phyloP scores from a whole-genome alignment of 2,113 vertebrate species.

The Prionailurus bengalensis region DNA sequence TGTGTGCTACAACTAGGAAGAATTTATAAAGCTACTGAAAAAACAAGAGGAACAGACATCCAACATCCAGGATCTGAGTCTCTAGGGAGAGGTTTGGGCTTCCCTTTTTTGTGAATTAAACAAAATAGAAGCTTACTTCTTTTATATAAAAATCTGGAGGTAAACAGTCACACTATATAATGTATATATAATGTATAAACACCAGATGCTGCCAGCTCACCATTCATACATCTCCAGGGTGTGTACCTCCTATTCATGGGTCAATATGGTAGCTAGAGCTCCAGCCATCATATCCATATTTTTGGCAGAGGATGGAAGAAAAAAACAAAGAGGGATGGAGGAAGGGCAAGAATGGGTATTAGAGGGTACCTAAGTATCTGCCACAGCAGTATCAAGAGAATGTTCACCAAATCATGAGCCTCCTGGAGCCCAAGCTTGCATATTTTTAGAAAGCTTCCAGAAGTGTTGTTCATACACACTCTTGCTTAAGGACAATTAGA shows the following conservation, averaged over 20 bases:
- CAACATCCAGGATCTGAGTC: neutral
- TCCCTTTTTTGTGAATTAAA: conserved; percentile 20
- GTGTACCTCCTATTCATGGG: neutral
- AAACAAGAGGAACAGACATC: neutral
- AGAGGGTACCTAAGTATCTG: neutral
- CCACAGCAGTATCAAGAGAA: neutral
- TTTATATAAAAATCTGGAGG: neutral
- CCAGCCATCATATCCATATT: neutral
- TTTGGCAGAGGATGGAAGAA: neutral
- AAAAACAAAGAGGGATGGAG: neutral
- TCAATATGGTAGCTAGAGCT: neutral
- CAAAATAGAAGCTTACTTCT: neutral
- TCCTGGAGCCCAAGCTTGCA: neutral
- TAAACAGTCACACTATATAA: neutral
- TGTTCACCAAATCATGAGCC: neutral
- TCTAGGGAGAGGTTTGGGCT: neutral
- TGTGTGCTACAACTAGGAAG: neutral
- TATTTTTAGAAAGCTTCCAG: conserved; percentile 18
- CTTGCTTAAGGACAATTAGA: neutral
- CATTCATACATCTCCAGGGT: neutral
- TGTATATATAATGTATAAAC: neutral
- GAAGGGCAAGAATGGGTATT: neutral
- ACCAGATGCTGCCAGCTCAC: neutral
- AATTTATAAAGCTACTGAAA: neutral
- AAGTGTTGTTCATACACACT: neutral